These are phyloP conservation scores for Steatornis caripensis DNA, from an alignment of 2,113 vertebrate species.

Conservation along the genomic window DNA sequence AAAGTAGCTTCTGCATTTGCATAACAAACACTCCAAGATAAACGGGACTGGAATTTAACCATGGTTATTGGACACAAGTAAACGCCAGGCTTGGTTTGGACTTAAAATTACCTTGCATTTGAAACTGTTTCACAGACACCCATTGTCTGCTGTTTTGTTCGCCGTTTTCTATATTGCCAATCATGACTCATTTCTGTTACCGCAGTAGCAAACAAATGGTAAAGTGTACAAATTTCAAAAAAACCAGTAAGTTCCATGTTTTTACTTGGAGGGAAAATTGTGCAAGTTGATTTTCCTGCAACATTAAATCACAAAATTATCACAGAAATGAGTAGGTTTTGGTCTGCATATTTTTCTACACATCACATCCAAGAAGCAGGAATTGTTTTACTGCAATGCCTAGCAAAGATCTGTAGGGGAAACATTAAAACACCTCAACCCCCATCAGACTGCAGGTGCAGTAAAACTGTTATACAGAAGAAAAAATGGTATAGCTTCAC, in stretches of 20 bases:
- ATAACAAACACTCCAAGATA: not conserved
- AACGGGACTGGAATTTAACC: not conserved
- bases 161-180: not conserved
- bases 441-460: not conserved
- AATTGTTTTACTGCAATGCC: not conserved
- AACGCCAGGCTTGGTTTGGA: not conserved
- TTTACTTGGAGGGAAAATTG: not conserved
- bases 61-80: not conserved
- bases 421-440: too few species aligned
- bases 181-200: not conserved
- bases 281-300: not conserved
- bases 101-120: not conserved
- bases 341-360: not conserved
- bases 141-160: not conserved
- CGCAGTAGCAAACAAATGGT: not conserved
- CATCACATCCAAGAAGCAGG: not conserved
- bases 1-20: not conserved
- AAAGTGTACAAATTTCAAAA: not conserved
- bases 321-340: not conserved
- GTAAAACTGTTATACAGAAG: not conserved
- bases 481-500: not conserved
- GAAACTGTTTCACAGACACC: not conserved
- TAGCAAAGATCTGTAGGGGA: not conserved
- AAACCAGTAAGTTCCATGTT: not conserved
- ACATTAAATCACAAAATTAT: too few species aligned